Evolutionary conservation across 2,113 vertebrate genomes (phyloP).

Genomic region (Tinamus guttatus): DNA sequence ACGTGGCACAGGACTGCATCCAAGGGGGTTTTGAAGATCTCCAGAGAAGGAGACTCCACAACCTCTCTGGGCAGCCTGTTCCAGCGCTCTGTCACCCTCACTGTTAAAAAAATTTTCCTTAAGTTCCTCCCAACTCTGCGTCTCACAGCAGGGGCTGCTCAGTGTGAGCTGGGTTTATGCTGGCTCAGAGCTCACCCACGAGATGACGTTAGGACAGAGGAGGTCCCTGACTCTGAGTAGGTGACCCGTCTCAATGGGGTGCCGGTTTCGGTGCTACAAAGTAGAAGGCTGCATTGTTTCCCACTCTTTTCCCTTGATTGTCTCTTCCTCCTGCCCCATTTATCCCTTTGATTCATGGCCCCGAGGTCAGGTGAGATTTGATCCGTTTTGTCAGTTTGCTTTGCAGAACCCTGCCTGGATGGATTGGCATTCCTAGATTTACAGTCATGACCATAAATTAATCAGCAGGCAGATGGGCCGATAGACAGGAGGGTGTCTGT

Average conservation of each 20-base stretch:
- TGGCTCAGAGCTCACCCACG: neutral
- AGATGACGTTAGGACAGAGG: neutral
- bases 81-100: too few species aligned
- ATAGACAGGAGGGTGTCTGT: neutral
- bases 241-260: fast-evolving
- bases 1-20: too few species aligned
- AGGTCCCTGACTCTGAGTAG: fast-evolving
- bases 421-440: neutral
- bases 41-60: too few species aligned
- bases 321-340: neutral
- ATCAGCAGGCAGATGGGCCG: neutral
- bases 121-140: too few species aligned
- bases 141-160: neutral
- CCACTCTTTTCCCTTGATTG: neutral
- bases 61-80: too few species aligned
- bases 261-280: neutral
- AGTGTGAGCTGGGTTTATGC: neutral
- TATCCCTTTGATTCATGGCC: fast-evolving
- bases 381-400: neutral
- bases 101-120: too few species aligned
- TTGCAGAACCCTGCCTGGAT: neutral
- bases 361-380: neutral
- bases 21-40: too few species aligned
- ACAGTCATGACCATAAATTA: constrained; percentile 15
- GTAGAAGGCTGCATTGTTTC: neutral